Evolutionary conservation across 1,140 invertebrate species (phyloP).

Genomic region (Drosophila funebris): DNA sequence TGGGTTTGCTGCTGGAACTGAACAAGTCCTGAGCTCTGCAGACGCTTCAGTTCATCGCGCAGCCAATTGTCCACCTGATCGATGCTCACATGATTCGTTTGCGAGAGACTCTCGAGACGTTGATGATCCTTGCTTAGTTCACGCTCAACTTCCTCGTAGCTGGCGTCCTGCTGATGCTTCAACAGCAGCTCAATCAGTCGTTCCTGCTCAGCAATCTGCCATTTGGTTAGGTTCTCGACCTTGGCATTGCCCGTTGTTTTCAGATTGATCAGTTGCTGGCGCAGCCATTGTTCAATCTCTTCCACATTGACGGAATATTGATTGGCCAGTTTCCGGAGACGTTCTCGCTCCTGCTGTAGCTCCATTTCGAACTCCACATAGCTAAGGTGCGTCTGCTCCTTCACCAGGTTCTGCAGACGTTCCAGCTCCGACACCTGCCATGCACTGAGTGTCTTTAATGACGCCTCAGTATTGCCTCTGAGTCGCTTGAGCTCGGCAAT

Average conservation of each 20-base stretch:
- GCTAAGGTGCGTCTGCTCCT: conserved; percentile 69
- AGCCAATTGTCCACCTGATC: conserved; percentile 78
- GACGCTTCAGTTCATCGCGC: conserved; percentile 61
- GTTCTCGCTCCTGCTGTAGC: conserved; percentile 66
- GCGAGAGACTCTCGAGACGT: conserved; percentile 59
- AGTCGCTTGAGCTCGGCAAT: conserved; percentile 69
- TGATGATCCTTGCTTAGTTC: conserved; percentile 62
- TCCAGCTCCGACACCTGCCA: conserved; percentile 73
- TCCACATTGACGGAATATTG: conserved; percentile 76
- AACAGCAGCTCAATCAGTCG: conserved; percentile 69
- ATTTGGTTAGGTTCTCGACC: conserved; percentile 71
- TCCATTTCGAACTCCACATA: conserved; percentile 76
- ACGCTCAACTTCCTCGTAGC: conserved; percentile 65
- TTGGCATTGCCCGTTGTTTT: conserved; percentile 69
- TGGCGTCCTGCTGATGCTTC: conserved; percentile 70
- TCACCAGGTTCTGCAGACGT: conserved; percentile 65
- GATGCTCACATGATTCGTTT: conserved; percentile 71
- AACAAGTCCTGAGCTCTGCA: conserved; percentile 69
- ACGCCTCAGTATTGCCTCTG: conserved; percentile 55
- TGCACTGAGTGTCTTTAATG: conserved; percentile 58
- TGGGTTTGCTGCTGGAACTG: conserved; percentile 69
- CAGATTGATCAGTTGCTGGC: conserved; percentile 72
- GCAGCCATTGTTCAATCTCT: conserved; percentile 74
- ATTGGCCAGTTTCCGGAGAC: conserved; percentile 63
- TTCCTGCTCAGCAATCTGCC: conserved; percentile 75